Base-by-base conservation (phyloP, 64 coral and sea anemone species). In the Acropora tenuis region DNA sequence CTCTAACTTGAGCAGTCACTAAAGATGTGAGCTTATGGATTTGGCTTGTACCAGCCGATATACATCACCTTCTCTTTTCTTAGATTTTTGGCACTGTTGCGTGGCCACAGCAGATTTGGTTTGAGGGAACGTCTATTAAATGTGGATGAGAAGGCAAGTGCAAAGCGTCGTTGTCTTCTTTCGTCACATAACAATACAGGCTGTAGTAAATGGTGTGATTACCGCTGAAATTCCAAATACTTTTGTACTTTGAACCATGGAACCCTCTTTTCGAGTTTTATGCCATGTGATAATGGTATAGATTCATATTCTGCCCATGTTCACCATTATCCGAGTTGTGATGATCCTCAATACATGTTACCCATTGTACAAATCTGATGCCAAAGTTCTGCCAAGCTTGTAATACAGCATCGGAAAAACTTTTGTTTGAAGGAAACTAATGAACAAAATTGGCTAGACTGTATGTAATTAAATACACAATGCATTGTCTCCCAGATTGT, bases 151-250 rank as follows among this genome's bases (percentile, higher is more conserved):
- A 30, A 30, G 30, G 30, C 30, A 30, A 30, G 30, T 30, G 30
- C 30, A 30, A 30, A 30, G 30, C 30, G 30, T 30, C 30, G 30
- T 30, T 30, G 30, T 30, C 30, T 30, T 30, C 30, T 30, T 30
- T 30, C 30, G 30, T 30, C 30, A 30, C 30, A 30, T 30, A 30
- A 47, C 75, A 47, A 19, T 89, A 89, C 2, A 74, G 72, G 50
- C 72, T 89, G 48, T 77, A 89, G 47, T 89, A 89, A 12, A 1
- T 75, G 48, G 12, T 77, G 50, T 89, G 87, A 41, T 53, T 75
- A 20, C 55, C 47, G 78, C 87, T 89, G 55, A 89, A 89, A 18
- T 13, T 89, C 87, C 17, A 89, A 78, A 50, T 71, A 87, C n/a
- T 75, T 76, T 55, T 76, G 58, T 43, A 49, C n/a, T 30, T 30